A percentile compares a stretch with the other conserved stretches of the same genome.
phyloP scores from a whole-genome alignment of 2,113 vertebrate species.

The Lethenteron reissneri region DNA sequence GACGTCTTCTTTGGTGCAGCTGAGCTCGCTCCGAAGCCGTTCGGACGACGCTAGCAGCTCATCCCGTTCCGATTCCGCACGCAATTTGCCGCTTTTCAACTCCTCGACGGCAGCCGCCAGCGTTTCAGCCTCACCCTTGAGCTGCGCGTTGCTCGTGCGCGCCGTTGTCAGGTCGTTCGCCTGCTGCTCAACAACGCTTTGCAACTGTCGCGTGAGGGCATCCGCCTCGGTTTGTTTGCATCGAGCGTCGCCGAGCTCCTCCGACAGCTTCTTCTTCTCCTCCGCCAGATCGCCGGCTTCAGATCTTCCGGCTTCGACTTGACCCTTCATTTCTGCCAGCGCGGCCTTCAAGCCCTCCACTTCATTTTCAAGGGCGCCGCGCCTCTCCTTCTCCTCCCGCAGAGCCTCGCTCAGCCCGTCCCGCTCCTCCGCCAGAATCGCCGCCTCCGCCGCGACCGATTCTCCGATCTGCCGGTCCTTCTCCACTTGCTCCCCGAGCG shows the following conservation, averaged over 20 bases:
- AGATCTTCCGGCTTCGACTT: conserved; percentile 19
- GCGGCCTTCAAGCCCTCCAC: conserved; percentile 24
- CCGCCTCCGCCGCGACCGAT: conserved; percentile 17
- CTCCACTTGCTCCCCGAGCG: conserved; percentile 29
- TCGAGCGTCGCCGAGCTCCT: conserved; percentile 16
- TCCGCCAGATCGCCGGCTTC: conserved; percentile 20
- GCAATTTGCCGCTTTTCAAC: too few species aligned
- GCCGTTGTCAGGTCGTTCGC: too few species aligned
- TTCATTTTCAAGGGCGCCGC: conserved; percentile 22
- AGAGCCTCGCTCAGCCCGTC: conserved; percentile 21
- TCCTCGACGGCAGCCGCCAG: too few species aligned
- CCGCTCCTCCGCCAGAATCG: conserved; percentile 25
- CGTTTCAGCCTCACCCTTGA: too few species aligned
- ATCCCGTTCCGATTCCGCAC: too few species aligned
- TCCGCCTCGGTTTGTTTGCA: too few species aligned
- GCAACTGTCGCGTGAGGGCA: too few species aligned
- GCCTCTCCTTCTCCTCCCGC: conserved; percentile 24
- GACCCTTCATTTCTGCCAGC: conserved; percentile 27
- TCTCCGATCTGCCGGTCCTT: conserved; percentile 13
- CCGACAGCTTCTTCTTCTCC: conserved; percentile 22
- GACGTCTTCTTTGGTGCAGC: too few species aligned
- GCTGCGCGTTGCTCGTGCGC: too few species aligned
- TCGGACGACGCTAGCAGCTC: too few species aligned
- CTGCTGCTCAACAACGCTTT: too few species aligned
- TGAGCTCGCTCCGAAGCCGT: too few species aligned